phyloP scores from a whole-genome alignment of 2,888 invertebrate genomes.

The Metacarcinus magister region DNA sequence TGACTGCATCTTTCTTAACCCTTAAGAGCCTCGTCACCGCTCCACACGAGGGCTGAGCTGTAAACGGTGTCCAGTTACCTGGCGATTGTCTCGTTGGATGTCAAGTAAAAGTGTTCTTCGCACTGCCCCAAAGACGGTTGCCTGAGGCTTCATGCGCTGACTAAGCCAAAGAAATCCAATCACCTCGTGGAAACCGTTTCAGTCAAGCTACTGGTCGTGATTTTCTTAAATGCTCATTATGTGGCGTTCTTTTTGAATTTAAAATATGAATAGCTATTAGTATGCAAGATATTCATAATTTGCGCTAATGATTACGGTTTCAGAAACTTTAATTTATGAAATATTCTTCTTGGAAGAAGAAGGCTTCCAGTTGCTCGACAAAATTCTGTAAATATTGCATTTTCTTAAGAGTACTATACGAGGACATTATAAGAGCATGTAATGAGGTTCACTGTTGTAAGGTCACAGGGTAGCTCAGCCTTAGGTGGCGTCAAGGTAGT shows the following conservation, averaged over 20 bases:
- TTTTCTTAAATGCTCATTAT: not conserved
- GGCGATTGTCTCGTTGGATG: not conserved
- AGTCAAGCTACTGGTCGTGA: not conserved
- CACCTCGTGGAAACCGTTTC: not conserved
- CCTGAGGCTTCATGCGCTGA: not conserved
- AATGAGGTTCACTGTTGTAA: not conserved
- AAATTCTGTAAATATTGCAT: not conserved
- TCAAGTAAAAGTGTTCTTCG: not conserved
- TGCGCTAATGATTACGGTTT: not conserved
- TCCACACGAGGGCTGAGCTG: not conserved
- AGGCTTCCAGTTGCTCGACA: not conserved
- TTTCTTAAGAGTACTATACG: not conserved
- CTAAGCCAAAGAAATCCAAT: not conserved
- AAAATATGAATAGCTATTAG: not conserved
- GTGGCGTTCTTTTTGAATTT: not conserved
- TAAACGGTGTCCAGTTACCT: not conserved
- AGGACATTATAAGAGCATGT: not conserved
- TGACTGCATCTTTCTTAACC: too few relatives aligned
- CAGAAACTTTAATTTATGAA: not conserved
- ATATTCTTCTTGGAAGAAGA: too few relatives aligned
- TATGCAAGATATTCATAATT: not conserved
- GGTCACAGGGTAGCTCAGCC: not conserved
- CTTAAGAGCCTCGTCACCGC: not conserved
- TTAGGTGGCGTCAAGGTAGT: not conserved
- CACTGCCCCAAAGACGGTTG: not conserved